These are phyloP conservation scores for Cantharis nigra DNA, from an alignment of 2,888 invertebrate genomes.

Conservation along the genomic window DNA sequence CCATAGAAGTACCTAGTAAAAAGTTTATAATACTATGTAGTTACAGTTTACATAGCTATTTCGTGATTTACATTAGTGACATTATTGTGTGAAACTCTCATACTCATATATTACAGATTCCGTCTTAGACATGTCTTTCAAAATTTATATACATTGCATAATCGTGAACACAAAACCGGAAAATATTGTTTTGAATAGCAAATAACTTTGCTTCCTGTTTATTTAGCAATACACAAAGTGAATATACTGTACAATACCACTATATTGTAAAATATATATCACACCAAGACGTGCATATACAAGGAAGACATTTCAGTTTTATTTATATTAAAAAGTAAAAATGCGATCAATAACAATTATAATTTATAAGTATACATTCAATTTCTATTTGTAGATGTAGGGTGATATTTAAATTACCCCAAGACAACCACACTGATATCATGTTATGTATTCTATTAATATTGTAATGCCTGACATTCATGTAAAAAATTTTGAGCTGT, in stretches of 20 bases:
- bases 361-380: too few species aligned
- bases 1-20: background rate
- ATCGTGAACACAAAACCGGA: constrained; percentile 13
- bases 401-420: too few species aligned
- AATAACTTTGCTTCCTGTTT: constrained; percentile 17
- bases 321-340: too few species aligned
- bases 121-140: background rate
- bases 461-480: too few species aligned
- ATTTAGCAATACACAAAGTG: constrained; percentile 17
- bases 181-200: constrained; percentile 20
- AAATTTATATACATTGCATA: constrained; percentile 10
- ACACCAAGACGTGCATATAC: background rate
- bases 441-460: too few species aligned
- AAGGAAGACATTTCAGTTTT: background rate
- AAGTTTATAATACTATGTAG: background rate
- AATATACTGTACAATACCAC: constrained; percentile 7
- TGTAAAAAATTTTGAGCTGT: too few species aligned
- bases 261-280: background rate
- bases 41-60: background rate
- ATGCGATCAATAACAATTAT: too few species aligned
- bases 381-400: too few species aligned
- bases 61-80: background rate
- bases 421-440: too few species aligned
- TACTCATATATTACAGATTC: background rate
- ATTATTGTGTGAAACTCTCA: background rate